Evolutionary conservation across 2,888 invertebrate species (phyloP).

Genomic region (Andrena praecox): DNA sequence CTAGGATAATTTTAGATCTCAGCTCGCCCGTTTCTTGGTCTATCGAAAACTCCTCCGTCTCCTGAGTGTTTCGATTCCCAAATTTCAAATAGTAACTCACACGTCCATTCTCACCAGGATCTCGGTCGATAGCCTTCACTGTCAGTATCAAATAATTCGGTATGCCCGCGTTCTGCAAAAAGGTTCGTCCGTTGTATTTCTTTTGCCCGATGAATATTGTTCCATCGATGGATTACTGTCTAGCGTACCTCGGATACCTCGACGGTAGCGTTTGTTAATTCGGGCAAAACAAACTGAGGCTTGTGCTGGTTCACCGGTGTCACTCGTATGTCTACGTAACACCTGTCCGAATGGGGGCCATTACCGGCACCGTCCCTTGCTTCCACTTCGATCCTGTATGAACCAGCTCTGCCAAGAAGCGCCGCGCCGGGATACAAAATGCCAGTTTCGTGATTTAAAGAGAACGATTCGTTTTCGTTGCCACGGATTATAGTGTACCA

Average conservation of each 20-base stretch:
- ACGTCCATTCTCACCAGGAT: slow-evolving; percentile 93
- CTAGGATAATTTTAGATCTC: slow-evolving; percentile 91
- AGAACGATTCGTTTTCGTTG: slow-evolving; percentile 90
- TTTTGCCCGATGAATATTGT: slow-evolving; percentile 7
- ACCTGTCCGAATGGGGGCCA: slow-evolving; percentile 88
- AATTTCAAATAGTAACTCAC: slow-evolving; percentile 94
- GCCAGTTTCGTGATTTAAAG: slow-evolving; percentile 91
- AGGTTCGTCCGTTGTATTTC: slow-evolving; percentile 10
- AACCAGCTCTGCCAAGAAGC: slow-evolving; percentile 88
- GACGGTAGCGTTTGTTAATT: slow-evolving; percentile 90
- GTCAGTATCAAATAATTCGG: slow-evolving; percentile 92
- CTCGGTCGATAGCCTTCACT: slow-evolving; percentile 93
- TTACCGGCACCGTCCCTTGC: slow-evolving; percentile 91
- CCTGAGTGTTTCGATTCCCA: slow-evolving; percentile 90
- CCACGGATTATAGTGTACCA: slow-evolving; percentile 90
- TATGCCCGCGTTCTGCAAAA: slow-evolving; percentile 89
- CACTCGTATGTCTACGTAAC: slow-evolving; percentile 91
- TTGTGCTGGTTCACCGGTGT: slow-evolving; percentile 93
- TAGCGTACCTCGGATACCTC: slow-evolving; percentile 92
- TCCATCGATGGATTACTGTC: slow-evolving; percentile 1
- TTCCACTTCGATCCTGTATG: slow-evolving; percentile 89
- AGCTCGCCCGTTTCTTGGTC: slow-evolving; percentile 93
- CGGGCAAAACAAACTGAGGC: slow-evolving; percentile 93
- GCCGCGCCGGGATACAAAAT: slow-evolving; percentile 92
- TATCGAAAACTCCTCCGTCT: slow-evolving; percentile 93